These are phyloP conservation scores for Vulpes vulpes DNA, from an alignment of 2,113 vertebrate genomes.

Conservation along the genomic window DNA sequence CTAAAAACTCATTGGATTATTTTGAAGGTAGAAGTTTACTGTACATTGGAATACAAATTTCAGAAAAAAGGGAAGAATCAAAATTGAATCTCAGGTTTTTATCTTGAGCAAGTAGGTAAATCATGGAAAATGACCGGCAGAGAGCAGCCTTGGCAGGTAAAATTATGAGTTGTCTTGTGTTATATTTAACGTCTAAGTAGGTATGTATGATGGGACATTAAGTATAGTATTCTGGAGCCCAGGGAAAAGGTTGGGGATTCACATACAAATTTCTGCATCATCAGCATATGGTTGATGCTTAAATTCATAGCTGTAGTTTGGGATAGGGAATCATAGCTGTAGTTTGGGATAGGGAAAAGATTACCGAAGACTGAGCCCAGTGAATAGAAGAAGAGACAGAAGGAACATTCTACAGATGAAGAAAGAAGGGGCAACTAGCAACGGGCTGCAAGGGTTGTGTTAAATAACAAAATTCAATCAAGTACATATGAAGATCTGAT, in stretches of 20 bases:
- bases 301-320: neutral
- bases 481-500: no score
- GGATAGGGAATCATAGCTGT: neutral
- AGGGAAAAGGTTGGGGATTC: neutral
- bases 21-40: neutral
- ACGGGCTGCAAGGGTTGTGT: neutral
- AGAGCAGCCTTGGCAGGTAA: neutral
- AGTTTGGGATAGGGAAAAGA: neutral
- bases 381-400: neutral
- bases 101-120: neutral
- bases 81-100: neutral
- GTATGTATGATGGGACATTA: neutral
- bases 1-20: neutral
- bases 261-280: neutral
- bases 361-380: neutral
- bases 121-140: neutral
- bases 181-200: neutral
- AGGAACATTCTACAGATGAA: neutral
- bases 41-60: neutral
- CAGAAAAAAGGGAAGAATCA: neutral
- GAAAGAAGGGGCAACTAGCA: neutral
- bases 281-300: neutral
- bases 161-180: neutral
- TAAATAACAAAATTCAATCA: no score
- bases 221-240: neutral